These are phyloP conservation scores for Clarias macrocephalus DNA, from an alignment of 2,113 vertebrate genomes.

Conservation along the genomic window DNA sequence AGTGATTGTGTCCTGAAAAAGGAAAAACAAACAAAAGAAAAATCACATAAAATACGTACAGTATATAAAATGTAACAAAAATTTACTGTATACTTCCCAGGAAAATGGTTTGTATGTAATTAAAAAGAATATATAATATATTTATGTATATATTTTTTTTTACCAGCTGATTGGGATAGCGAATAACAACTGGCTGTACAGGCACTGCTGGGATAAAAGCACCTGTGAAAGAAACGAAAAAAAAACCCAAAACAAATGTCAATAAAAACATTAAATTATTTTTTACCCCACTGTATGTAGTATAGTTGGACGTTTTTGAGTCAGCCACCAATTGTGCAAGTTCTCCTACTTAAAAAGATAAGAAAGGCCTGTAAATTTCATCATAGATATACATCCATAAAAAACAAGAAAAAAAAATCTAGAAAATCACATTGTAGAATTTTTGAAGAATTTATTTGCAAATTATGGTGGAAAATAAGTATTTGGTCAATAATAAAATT, in stretches of 20 bases:
- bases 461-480: too few species aligned
- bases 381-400: too few species aligned
- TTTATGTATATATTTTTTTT: slow-evolving; percentile 47
- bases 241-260: background rate
- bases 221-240: slow-evolving; percentile 68
- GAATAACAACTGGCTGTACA: slow-evolving; percentile 91
- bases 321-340: too few species aligned
- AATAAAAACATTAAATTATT: background rate
- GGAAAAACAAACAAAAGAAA: background rate
- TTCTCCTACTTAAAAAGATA: too few species aligned
- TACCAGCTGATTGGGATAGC: slow-evolving; percentile 93
- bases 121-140: background rate
- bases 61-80: background rate
- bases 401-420: too few species aligned
- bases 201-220: slow-evolving; percentile 96
- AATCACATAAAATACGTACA: background rate
- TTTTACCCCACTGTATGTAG: too few species aligned
- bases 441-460: too few species aligned
- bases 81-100: too few species aligned
- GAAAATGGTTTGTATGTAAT: background rate
- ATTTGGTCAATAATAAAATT: too few species aligned
- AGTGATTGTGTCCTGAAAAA: slow-evolving; percentile 88
- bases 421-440: too few species aligned
- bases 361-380: too few species aligned
- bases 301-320: too few species aligned